phyloP scores from a whole-genome alignment of 2,113 vertebrate genomes.

The Apistogramma diplotaenia region DNA sequence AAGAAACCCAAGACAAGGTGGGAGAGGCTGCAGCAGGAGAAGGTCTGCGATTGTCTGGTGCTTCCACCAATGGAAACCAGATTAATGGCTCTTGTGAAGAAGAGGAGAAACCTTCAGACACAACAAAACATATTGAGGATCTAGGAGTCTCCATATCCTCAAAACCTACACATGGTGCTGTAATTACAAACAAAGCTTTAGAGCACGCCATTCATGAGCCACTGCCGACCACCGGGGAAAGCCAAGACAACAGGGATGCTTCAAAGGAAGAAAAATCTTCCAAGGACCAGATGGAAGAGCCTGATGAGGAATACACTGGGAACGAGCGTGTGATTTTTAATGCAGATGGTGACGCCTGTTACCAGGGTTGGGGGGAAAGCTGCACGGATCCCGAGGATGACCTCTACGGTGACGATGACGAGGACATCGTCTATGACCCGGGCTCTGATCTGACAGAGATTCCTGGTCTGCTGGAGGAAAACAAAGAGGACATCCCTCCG shows the following conservation, averaged over 20 bases:
- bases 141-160: slow-evolving; percentile 38
- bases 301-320: slow-evolving; percentile 71
- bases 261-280: slow-evolving; percentile 46
- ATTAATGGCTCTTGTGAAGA: slow-evolving; percentile 68
- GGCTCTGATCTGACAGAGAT: slow-evolving; percentile 89
- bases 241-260: slow-evolving; percentile 34
- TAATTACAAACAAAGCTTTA: slow-evolving; percentile 24
- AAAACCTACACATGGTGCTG: slow-evolving; percentile 34
- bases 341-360: slow-evolving; percentile 87
- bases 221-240: not conserved
- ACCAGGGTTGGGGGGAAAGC: slow-evolving; percentile 92
- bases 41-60: slow-evolving; percentile 2
- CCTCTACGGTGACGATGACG: slow-evolving; percentile 87
- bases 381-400: slow-evolving; percentile 90
- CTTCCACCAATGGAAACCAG: slow-evolving; percentile 47
- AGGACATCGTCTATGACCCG: slow-evolving; percentile 86
- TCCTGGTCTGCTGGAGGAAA: slow-evolving; percentile 87
- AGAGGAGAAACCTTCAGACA: slow-evolving; percentile 54
- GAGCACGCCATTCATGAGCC: slow-evolving; percentile 37
- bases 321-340: slow-evolving; percentile 78
- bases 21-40: not conserved
- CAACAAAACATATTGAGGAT: slow-evolving; percentile 35
- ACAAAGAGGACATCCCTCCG: slow-evolving; percentile 87
- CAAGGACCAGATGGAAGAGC: slow-evolving; percentile 56
- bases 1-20: slow-evolving; percentile 34